Evolutionary conservation across 2,113 vertebrate species (phyloP).

Genomic region (Cranoglanis bouderius): DNA sequence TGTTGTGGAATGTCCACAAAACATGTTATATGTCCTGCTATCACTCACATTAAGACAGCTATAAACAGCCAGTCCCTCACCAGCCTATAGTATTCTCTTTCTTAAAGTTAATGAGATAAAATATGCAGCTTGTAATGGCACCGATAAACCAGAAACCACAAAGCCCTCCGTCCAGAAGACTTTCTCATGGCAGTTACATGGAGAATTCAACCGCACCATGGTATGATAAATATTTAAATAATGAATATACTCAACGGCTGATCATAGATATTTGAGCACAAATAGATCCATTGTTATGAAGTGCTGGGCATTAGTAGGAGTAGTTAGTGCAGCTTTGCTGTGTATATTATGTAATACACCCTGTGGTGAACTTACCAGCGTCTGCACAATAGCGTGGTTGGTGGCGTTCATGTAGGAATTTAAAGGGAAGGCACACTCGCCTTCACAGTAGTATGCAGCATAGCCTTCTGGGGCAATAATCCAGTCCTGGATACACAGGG

Average conservation of each 20-base stretch:
- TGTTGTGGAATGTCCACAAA: neutral
- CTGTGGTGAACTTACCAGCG: slow-evolving; percentile 81
- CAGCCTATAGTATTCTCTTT: neutral
- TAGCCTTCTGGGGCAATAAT: slow-evolving; percentile 97
- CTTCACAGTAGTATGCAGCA: slow-evolving; percentile 94
- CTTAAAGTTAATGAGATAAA: neutral
- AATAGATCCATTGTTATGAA: neutral
- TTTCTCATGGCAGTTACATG: neutral
- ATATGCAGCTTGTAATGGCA: neutral
- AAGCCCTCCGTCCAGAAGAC: neutral
- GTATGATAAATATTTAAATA: neutral
- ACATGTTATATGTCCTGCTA: neutral
- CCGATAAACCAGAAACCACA: neutral
- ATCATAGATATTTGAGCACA: neutral
- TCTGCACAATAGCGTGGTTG: slow-evolving; percentile 97
- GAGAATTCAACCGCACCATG: neutral
- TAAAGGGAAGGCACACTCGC: slow-evolving; percentile 93
- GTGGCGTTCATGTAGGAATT: slow-evolving; percentile 99
- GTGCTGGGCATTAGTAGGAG: too few species aligned
- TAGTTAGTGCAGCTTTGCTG: neutral
- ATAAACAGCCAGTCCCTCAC: neutral
- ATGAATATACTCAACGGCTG: neutral
- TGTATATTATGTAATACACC: neutral
- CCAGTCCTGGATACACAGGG: slow-evolving; percentile 82
- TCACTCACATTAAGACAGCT: neutral